Evolutionary conservation across 1,140 invertebrate species (phyloP).

Genomic region (Cyclina sinensis): DNA sequence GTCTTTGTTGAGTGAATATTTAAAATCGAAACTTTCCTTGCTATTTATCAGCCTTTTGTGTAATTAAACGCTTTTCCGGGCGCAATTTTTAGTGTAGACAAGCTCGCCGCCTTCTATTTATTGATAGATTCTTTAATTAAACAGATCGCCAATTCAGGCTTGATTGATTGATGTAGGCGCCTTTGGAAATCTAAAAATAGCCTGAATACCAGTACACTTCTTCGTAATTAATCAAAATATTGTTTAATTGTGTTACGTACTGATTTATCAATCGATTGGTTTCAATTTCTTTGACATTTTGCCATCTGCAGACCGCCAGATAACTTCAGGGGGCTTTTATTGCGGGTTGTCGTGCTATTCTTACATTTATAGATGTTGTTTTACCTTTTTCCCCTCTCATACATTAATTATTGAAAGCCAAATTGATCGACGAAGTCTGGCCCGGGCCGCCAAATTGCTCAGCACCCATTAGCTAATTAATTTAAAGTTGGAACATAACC

Average conservation of each 20-base stretch:
- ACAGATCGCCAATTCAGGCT: slow-evolving; percentile 15
- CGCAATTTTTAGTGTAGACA: background rate
- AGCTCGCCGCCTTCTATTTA: slow-evolving; percentile 2
- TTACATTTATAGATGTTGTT: slow-evolving; percentile 24
- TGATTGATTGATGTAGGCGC: slow-evolving; percentile 21
- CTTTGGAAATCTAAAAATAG: slow-evolving; percentile 28
- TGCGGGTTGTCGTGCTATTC: slow-evolving; percentile 9
- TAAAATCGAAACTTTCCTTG: too few species aligned
- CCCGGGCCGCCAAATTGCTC: slow-evolving; percentile 30
- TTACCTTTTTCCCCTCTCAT: slow-evolving; percentile 16
- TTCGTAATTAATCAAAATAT: slow-evolving; percentile 23
- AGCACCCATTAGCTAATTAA: slow-evolving; percentile 64
- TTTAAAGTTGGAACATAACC: slow-evolving; percentile 33
- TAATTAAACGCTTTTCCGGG: background rate
- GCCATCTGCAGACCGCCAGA: background rate
- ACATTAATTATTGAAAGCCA: slow-evolving; percentile 59
- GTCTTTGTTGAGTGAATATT: too few species aligned
- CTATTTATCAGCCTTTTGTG: background rate
- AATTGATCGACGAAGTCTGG: slow-evolving; percentile 22
- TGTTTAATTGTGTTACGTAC: slow-evolving; percentile 6
- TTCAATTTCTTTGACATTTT: slow-evolving; percentile 42
- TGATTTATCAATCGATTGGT: slow-evolving; percentile 36
- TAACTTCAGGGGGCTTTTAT: slow-evolving; percentile 12
- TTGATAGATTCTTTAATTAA: slow-evolving; percentile 28
- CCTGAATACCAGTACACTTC: slow-evolving; percentile 10